Evolutionary conservation across 2,888 invertebrate species (phyloP).

Genomic region (Coenonympha glycerion): DNA sequence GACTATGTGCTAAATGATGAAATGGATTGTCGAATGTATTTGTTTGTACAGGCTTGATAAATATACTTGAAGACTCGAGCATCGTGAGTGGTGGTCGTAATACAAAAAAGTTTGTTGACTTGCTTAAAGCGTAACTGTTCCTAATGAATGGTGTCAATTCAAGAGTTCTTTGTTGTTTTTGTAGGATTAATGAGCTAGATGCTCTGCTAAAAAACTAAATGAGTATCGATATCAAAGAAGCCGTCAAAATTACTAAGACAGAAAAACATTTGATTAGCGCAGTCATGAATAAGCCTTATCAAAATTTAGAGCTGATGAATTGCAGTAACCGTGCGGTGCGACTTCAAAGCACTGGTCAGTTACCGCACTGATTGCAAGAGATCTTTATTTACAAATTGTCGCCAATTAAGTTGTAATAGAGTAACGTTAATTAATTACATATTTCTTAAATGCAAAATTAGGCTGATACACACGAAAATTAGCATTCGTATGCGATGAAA

Average conservation of each 20-base stretch:
- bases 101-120: slow-evolving; percentile 17
- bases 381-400: not conserved
- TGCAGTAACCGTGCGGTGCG: no score
- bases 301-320: no score
- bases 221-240: not conserved
- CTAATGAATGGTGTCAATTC: slow-evolving; percentile 12
- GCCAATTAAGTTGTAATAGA: not conserved
- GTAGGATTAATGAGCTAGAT: no score
- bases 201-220: no score
- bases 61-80: slow-evolving; percentile 43
- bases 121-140: slow-evolving; percentile 9
- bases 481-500: not conserved
- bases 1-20: slow-evolving; percentile 60
- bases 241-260: no score
- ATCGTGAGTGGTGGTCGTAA: slow-evolving; percentile 36
- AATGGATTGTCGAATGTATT: slow-evolving; percentile 58
- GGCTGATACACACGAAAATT: not conserved
- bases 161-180: not conserved
- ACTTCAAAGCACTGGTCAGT: not conserved
- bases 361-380: not conserved
- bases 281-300: no score
- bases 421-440: not conserved
- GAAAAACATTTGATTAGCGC: no score
- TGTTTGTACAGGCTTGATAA: slow-evolving; percentile 63
- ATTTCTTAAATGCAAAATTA: not conserved